These are phyloP conservation scores for Escarpia spicata DNA, from an alignment of 2,888 invertebrate genomes.

Conservation along the genomic window DNA sequence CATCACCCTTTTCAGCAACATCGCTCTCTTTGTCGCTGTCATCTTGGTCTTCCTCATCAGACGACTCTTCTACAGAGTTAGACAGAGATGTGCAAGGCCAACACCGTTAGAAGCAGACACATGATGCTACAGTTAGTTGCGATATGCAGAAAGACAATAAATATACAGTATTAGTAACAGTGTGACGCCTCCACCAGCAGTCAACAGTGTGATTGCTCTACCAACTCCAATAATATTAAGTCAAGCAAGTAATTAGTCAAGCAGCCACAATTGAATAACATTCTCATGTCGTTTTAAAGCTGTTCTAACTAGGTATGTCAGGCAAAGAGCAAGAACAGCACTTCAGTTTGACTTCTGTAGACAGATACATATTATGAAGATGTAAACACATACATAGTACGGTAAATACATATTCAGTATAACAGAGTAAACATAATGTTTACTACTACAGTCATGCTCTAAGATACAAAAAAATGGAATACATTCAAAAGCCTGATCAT, in stretches of 20 bases:
- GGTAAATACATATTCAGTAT: neutral
- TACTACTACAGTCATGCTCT: neutral
- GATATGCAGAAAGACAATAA: neutral
- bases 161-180: neutral
- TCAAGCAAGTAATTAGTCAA: neutral
- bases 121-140: neutral
- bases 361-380: neutral
- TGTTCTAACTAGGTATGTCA: neutral
- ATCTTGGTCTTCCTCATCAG: constrained; percentile 4
- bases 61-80: neutral
- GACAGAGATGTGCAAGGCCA: neutral
- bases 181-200: neutral
- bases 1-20: neutral
- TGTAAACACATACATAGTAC: neutral
- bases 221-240: neutral
- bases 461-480: neutral
- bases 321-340: neutral
- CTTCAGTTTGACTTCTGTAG: neutral
- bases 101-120: neutral
- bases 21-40: neutral
- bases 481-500: neutral
- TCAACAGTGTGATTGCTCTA: neutral
- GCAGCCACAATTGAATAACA: neutral
- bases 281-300: neutral
- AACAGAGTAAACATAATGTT: neutral